phyloP scores from a whole-genome alignment of 1,140 invertebrate genomes.

The Babylonia areolata region DNA sequence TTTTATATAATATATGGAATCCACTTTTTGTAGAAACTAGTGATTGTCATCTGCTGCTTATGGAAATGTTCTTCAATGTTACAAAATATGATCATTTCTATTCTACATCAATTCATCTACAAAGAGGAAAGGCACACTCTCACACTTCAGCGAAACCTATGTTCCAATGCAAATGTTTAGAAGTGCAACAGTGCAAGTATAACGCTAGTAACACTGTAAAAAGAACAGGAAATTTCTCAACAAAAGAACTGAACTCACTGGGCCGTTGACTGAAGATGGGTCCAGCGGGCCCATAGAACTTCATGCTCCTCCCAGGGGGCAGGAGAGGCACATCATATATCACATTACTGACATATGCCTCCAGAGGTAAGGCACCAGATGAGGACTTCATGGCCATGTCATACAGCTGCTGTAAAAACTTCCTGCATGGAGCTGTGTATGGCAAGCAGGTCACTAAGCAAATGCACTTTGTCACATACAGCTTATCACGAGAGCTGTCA shows the following conservation, averaged over 20 bases:
- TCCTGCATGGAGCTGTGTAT: constrained; percentile 82
- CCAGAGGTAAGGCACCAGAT: constrained; percentile 79
- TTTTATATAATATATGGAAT: too few species aligned
- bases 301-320: constrained; percentile 88
- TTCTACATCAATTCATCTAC: too few species aligned
- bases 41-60: too few species aligned
- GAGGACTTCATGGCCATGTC: constrained; percentile 64
- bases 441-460: constrained; percentile 91
- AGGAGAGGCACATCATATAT: constrained; percentile 96
- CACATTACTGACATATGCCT: constrained; percentile 96
- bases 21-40: too few species aligned
- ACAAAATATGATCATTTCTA: too few species aligned
- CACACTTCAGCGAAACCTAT: too few species aligned
- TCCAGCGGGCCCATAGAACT: constrained; percentile 81
- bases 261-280: constrained; percentile 77
- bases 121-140: too few species aligned
- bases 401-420: constrained; percentile 74
- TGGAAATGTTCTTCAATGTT: too few species aligned
- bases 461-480: constrained; percentile 97
- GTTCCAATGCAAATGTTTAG: too few species aligned
- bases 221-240: too few species aligned
- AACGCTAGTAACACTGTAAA: too few species aligned
- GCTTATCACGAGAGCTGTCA: constrained; percentile 93
- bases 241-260: constrained; percentile 63
- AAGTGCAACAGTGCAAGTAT: too few species aligned